Base-by-base conservation (phyloP, 2,113 vertebrate species). In the Cygnus atratus region DNA sequence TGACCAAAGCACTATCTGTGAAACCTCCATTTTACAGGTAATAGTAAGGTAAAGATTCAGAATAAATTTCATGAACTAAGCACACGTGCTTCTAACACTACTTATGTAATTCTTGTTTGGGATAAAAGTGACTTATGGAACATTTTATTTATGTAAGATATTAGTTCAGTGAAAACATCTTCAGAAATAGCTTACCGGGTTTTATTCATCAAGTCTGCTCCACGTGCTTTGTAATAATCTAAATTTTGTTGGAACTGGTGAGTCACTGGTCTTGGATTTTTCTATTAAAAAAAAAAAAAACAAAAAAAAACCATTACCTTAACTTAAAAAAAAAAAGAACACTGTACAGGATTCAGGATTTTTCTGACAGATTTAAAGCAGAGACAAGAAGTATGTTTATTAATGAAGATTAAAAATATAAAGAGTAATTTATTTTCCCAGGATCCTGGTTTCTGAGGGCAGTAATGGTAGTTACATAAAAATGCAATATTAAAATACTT, bases 211-310 rank as follows among this genome's bases (percentile, higher is more conserved):
- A 99, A 97, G 78, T 99, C 99, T 54, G 99, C 98, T 86, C 99
- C 99, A 31, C 99, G 97, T n/a, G 99, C 99, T 97, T 99, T 99
- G 97, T 99, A 99, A 97, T 99, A 99, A 97, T 99, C 99, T 97
- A 99, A 98, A 97, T 99, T 99, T 97, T 99, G 99, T 84, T 99
- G 99, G 92, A 99, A 99, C 66, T 99, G 99, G 81, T 99, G 99
- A 97, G 99, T 99, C 91, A 99, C 98, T 2, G 99, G 99, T 93
- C 99, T 98, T 75, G 99, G 99, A 95, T 99, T 99, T 98, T 98
- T 99, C 99, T 99, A 62, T 41, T 82, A 66, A 73, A 91, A 94
- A 76, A 80, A 87, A 79, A 88, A 88, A 92, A 62, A 14, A n/a
- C 78, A 90, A 54, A 61, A 74, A 24, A 28, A 26, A n/a, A n/a